Percentiles rank a stretch among this genome's conserved stretches.
Evolutionary conservation across 1,140 invertebrate species (phyloP).

Genomic region (Drosophila ercepeae): DNA sequence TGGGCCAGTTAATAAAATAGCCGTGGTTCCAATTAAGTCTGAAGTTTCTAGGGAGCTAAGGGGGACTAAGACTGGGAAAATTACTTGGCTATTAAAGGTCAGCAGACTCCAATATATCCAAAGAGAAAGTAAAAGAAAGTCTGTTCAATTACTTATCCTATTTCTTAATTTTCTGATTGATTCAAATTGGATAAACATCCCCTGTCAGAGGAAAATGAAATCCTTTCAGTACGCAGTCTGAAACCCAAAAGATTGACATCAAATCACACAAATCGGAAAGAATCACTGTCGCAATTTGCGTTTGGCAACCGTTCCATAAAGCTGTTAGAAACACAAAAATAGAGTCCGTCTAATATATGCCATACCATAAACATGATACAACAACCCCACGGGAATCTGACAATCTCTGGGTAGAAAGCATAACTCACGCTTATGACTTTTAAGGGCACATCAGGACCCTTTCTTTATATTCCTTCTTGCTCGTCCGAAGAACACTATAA

Average conservation of each 20-base stretch:
- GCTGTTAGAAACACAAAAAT: slow-evolving; percentile 3
- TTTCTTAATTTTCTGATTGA: too few species aligned
- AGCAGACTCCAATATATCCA: slow-evolving; percentile 24
- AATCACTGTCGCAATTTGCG: slow-evolving; percentile 72
- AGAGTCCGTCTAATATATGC: not conserved
- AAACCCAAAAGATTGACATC: slow-evolving; percentile 59
- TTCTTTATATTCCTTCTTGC: not conserved
- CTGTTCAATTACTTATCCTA: not conserved
- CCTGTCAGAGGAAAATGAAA: not conserved
- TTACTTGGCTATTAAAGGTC: slow-evolving; percentile 62
- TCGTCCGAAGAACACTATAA: slow-evolving; percentile 63
- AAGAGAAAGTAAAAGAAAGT: too few species aligned
- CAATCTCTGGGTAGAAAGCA: slow-evolving; percentile 44
- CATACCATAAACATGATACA: slow-evolving; percentile 23
- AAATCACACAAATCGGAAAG: slow-evolving; percentile 77
- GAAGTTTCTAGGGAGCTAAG: too few species aligned
- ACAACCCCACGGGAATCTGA: slow-evolving; percentile 37
- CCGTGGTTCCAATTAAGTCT: too few species aligned
- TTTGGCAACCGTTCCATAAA: slow-evolving; percentile 30
- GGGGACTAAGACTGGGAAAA: too few species aligned
- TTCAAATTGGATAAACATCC: too few species aligned
- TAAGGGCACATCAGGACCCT: slow-evolving; percentile 74
- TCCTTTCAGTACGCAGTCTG: slow-evolving; percentile 21
- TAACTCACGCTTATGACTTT: slow-evolving; percentile 81
- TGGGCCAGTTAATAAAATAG: slow-evolving; percentile 76